phyloP scores from a whole-genome alignment of 92 coral and sea anemone species.

The Epizoanthus ramosus region DNA sequence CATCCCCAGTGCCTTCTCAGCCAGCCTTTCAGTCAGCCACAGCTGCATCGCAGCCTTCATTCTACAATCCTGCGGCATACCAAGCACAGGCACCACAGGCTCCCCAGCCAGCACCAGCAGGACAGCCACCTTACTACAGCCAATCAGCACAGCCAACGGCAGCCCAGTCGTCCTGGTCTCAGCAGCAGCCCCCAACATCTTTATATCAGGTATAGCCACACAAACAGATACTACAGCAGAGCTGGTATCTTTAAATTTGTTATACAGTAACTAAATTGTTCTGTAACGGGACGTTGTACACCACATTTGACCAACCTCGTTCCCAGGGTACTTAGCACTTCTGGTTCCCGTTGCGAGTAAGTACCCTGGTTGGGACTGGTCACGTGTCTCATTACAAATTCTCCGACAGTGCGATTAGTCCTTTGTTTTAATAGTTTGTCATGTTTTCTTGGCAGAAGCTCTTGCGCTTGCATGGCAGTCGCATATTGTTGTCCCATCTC shows the following conservation, averaged over 20 bases:
- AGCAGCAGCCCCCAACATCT: conserved; percentile 57
- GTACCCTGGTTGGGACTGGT: too few relatives aligned
- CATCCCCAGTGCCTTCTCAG: conserved; percentile 58
- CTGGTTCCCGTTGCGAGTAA: too few relatives aligned
- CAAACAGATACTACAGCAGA: background rate
- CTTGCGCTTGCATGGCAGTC: too few relatives aligned
- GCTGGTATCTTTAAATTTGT: background rate
- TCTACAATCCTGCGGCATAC: conserved; percentile 84
- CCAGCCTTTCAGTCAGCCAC: conserved; percentile 40
- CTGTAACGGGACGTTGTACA: too few relatives aligned
- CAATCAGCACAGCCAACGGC: conserved; percentile 51
- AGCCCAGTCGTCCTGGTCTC: conserved; percentile 71
- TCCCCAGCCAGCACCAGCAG: conserved; percentile 34
- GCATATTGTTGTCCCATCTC: too few relatives aligned
- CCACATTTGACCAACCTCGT: too few relatives aligned
- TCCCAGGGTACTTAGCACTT: too few relatives aligned
- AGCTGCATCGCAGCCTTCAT: conserved; percentile 59
- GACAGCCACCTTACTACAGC: conserved; percentile 61
- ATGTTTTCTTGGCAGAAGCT: too few relatives aligned
- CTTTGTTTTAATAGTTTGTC: too few relatives aligned
- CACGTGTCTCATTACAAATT: too few relatives aligned
- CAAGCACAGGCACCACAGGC: conserved; percentile 55
- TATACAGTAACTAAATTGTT: too few relatives aligned
- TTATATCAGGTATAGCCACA: conserved; percentile 64
- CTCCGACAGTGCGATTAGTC: too few relatives aligned